Conservation (phyloP, 2,113 vertebrate species). For the Passer montanus region DNA sequence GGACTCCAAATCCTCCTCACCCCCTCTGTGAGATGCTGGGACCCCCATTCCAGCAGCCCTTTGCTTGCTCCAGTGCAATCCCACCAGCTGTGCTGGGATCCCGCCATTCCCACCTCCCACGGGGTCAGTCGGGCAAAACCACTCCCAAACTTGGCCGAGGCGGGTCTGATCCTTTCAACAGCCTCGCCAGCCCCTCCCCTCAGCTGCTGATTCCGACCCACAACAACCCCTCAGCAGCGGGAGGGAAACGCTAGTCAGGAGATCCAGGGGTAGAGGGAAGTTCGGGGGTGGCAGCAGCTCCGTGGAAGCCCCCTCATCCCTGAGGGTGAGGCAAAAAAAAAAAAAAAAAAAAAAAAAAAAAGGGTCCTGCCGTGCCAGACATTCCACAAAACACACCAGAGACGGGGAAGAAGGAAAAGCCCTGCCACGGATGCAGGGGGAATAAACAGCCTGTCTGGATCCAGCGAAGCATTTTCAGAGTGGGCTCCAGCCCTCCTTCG, state of each 20-base stretch:
- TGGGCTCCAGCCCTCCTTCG: not conserved
- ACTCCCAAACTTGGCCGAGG: not conserved
- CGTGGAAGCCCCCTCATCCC: not conserved
- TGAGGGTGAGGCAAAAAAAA: not conserved
- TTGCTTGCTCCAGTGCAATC: not conserved
- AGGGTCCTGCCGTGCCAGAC: not conserved
- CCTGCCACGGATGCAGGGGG: not conserved
- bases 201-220: not conserved
- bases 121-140: not conserved
- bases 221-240: not conserved
- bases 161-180: not conserved
- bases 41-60: not conserved
- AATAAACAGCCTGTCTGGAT: not conserved
- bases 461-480: not conserved
- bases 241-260: not conserved
- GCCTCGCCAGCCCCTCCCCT: not conserved
- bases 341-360: no score
- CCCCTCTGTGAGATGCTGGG: not conserved
- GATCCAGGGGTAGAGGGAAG: not conserved
- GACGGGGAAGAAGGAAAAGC: not conserved
- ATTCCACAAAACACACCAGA: not conserved
- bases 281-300: not conserved
- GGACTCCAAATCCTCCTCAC: not conserved
- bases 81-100: not conserved
- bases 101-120: not conserved